phyloP scores from a whole-genome alignment of 2,113 vertebrate genomes.

The Turdus rufiventris region DNA sequence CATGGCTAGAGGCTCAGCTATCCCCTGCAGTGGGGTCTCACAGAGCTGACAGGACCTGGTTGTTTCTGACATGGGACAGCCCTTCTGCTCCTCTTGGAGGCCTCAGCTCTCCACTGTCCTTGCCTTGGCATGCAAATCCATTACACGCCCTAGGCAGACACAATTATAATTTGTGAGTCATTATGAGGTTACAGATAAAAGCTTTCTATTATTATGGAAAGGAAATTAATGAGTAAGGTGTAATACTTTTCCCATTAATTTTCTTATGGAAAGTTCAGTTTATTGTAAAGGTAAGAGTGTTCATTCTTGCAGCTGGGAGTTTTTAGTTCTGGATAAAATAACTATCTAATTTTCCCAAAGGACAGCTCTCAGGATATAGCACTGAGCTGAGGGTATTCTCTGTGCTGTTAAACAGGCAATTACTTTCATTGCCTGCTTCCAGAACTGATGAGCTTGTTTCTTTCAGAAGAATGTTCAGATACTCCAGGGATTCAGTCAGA shows the following conservation, averaged over 20 bases:
- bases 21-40: rapidly evolving
- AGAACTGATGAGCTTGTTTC: not conserved
- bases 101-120: rapidly evolving
- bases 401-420: not conserved
- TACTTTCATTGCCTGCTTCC: not conserved
- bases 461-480: not conserved
- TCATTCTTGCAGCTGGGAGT: not conserved
- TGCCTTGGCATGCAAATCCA: not conserved
- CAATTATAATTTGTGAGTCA: not conserved
- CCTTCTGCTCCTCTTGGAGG: not conserved
- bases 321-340: constrained; percentile 4
- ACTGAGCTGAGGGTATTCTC: not conserved
- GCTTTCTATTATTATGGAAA: not conserved
- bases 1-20: rapidly evolving
- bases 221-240: not conserved
- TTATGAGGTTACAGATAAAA: not conserved
- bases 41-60: not conserved
- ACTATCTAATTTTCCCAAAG: not conserved
- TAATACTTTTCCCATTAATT: not conserved
- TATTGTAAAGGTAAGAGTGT: not conserved
- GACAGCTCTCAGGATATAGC: not conserved
- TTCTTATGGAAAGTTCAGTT: not conserved
- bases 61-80: not conserved
- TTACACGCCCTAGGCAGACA: not conserved
- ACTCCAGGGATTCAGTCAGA: not conserved